Evolutionary conservation across 2,113 vertebrate genomes (phyloP), one percentile per base, ranked within the genome.

Genomic region (Cynoglossus semilaevis): DNA sequence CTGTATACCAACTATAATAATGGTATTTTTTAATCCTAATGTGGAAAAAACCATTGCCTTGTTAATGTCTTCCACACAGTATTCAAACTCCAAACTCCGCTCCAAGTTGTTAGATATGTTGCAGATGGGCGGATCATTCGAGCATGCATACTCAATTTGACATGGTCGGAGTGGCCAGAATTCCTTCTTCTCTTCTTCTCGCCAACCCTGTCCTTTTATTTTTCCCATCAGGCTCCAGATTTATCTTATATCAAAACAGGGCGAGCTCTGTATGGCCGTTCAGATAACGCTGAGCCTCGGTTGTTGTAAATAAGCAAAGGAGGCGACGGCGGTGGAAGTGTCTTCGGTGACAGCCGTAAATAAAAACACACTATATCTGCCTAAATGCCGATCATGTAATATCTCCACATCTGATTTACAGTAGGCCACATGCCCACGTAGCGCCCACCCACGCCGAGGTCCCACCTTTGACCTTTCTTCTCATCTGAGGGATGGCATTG

Each of bases 391-490:
- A n/a, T 15, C 13, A 47, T 38, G 50, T 55, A 37, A 34, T 36
- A 44, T 42, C 18, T n/a, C 34, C 41, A 45, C 47, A 60, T 82
- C 53, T 52, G 57, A 67, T 18, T 40, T 55, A 52, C 61, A 46
- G 14, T 37, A 10, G 34, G 45, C 41, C 15, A 78, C 59, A 80
- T 52, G 57, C 49, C 58, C 51, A 7, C 52, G 54, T 8, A 35
- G 42, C 19, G 74, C 71, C 85, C 84, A 85, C 84, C 80, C 84
- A 86, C 47, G 74, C 45, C 50, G 82, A 58, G 52, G 1, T 41
- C 18, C 80, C 61, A 82, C 70, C 78, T 81, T 37, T 82, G 80
- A 83, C 76, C 78, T 22, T 38, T 17, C 56, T 34, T 15, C 35
- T 65, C 72, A 29, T 29, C 73, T 51, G 53, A 56, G 42, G 17